These are phyloP conservation scores for Sus cebifrons DNA, from an alignment of 2,797 vertebrate genomes.

Conservation along the genomic window DNA sequence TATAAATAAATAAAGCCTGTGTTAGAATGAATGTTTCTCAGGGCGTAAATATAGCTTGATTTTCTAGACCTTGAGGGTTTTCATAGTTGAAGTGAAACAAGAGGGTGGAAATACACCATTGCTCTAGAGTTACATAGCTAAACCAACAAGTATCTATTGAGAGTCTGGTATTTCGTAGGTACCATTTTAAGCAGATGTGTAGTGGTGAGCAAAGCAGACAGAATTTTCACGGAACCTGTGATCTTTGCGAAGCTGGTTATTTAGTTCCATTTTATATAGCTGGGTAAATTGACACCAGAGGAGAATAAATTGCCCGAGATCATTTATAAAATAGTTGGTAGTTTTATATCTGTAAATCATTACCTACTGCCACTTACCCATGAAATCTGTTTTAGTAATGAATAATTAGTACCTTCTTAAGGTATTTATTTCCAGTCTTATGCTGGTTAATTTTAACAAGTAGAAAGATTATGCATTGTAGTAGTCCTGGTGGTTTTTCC, in stretches of 20 bases:
- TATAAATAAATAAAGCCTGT: not conserved
- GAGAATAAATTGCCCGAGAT: not conserved
- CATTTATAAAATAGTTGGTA: not conserved
- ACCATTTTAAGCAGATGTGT: constrained; percentile 28
- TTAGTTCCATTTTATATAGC: constrained; percentile 55
- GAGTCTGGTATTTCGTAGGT: constrained; percentile 2
- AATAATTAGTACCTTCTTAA: not conserved
- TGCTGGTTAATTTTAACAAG: constrained; percentile 60
- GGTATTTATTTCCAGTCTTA: constrained; percentile 21
- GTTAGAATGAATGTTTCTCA: constrained; percentile 3
- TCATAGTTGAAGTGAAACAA: not conserved
- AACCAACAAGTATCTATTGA: not conserved
- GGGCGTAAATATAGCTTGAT: constrained; percentile 36
- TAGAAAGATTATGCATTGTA: not conserved
- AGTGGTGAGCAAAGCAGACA: constrained; percentile 4
- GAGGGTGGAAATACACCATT: not conserved
- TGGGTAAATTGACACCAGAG: not conserved
- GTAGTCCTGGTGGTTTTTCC: constrained; percentile 12
- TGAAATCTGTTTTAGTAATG: constrained; percentile 27
- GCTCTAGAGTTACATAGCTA: not conserved
- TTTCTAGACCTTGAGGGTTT: constrained; percentile 49
- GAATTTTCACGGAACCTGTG: not conserved
- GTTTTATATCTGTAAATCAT: constrained; percentile 14
- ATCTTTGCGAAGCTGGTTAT: not conserved
- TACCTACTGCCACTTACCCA: not conserved